Percentiles rank a stretch among this genome's conserved stretches.
Conservation (phyloP, 53 echinoderm and acorn worm genomes). For the Holothuria scabra region DNA sequence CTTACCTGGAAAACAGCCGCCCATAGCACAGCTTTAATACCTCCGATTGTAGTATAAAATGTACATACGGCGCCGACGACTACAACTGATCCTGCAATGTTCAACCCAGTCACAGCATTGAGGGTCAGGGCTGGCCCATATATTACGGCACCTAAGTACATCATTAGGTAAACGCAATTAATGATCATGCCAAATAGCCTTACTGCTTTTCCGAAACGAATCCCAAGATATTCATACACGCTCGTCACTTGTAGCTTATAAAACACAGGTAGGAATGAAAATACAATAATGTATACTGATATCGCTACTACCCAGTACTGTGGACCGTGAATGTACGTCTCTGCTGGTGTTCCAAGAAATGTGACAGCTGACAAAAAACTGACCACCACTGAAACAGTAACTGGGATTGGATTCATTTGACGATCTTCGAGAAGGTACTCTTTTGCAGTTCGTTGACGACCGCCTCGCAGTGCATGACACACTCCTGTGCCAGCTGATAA, state of each 20-base stretch:
- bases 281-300: constrained; percentile 18
- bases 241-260: constrained; percentile 36
- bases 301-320: constrained; percentile 28
- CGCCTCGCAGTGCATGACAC: constrained; percentile 36
- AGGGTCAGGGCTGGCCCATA: neutral
- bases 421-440: constrained; percentile 44
- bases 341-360: constrained; percentile 41
- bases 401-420: constrained; percentile 42
- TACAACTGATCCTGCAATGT: neutral
- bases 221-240: constrained; percentile 37
- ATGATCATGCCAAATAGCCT: constrained; percentile 1
- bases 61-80: neutral
- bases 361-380: constrained; percentile 31
- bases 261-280: constrained; percentile 33
- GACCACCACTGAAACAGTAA: constrained; percentile 37
- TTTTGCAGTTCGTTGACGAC: constrained; percentile 34
- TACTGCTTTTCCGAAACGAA: constrained; percentile 22
- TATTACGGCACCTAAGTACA: constrained; percentile 2
- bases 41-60: neutral
- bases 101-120: constrained; percentile 11
- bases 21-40: constrained; percentile 29
- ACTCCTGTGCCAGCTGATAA: constrained; percentile 28
- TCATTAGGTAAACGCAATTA: constrained; percentile 8
- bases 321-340: constrained; percentile 32
- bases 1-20: constrained; percentile 31